Percentiles rank a stretch among this genome's conserved stretches.
These are phyloP conservation scores for Pterostichus madidus DNA, from an alignment of 2,888 invertebrate species.

Conservation along the genomic window DNA sequence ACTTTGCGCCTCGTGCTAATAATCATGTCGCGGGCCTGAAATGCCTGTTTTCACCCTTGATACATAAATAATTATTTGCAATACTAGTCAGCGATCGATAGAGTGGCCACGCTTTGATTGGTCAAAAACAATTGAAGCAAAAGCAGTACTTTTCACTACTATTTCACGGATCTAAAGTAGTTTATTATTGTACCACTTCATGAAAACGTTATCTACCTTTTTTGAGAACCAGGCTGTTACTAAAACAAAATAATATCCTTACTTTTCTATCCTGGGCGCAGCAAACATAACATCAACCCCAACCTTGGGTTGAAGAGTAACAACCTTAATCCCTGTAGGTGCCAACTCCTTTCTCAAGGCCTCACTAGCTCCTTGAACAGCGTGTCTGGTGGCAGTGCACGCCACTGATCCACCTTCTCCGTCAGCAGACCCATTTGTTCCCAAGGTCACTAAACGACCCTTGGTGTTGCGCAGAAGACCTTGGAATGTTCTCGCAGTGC, in stretches of 20 bases:
- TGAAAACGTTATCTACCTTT: no score
- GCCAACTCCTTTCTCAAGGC: conserved; percentile 85
- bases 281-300: conserved; percentile 83
- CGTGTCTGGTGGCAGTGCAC: conserved; percentile 82
- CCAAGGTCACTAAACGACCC: conserved; percentile 86
- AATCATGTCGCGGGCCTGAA: no score
- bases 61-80: no score
- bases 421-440: conserved; percentile 78
- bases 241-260: conserved; percentile 68
- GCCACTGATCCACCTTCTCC: conserved; percentile 75
- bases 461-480: conserved; percentile 83
- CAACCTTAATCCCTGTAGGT: conserved; percentile 86
- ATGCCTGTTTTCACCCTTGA: no score
- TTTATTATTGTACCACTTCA: no score
- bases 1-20: no score
- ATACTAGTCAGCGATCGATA: no score
- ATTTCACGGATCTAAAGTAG: no score
- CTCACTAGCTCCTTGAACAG: conserved; percentile 89
- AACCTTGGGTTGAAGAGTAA: conserved; percentile 86
- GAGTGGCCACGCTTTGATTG: no score
- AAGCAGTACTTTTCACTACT: no score
- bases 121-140: no score
- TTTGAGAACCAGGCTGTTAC: no score
- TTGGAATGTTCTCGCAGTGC: conserved; percentile 88
- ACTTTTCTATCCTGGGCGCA: conserved; percentile 81